Percentiles rank a stretch among this genome's conserved stretches.
phyloP scores from a whole-genome alignment of 2,888 invertebrate species.

The Xylocampa areola region DNA sequence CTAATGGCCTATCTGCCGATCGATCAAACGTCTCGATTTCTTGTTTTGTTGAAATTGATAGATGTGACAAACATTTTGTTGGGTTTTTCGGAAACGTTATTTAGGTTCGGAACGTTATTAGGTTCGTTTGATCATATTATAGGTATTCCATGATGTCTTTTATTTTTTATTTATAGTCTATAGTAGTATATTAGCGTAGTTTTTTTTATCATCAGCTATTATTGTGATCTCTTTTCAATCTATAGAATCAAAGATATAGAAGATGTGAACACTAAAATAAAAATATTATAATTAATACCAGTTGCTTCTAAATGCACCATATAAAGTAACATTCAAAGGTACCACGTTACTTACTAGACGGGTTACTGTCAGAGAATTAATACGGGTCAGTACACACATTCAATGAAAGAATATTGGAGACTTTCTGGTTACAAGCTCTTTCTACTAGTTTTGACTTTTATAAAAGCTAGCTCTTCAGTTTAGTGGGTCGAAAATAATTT shows the following conservation, averaged over 20 bases:
- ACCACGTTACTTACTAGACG: background rate
- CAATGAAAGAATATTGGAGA: too few species aligned
- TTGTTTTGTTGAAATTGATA: conserved; percentile 47
- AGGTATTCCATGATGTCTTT: background rate
- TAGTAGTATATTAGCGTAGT: background rate
- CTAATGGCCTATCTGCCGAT: conserved; percentile 77
- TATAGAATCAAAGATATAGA: too few species aligned
- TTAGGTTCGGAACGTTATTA: conserved; percentile 6
- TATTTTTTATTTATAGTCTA: background rate
- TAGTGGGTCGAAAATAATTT: conserved; percentile 31
- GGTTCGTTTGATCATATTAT: conserved; percentile 4
- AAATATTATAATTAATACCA: too few species aligned
- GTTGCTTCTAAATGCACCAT: too few species aligned
- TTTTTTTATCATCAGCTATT: too few species aligned
- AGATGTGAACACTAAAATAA: too few species aligned
- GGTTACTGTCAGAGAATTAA: background rate
- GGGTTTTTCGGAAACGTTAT: conserved; percentile 9
- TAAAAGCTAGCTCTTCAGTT: conserved; percentile 24
- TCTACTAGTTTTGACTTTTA: background rate
- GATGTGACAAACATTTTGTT: conserved; percentile 41
- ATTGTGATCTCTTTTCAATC: too few species aligned
- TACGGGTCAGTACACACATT: background rate
- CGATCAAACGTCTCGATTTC: conserved; percentile 57
- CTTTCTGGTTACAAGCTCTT: too few species aligned
- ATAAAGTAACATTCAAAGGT: background rate